Evolutionary conservation across 1,140 invertebrate genomes (phyloP).

Genomic region (Coboldia fuscipes): DNA sequence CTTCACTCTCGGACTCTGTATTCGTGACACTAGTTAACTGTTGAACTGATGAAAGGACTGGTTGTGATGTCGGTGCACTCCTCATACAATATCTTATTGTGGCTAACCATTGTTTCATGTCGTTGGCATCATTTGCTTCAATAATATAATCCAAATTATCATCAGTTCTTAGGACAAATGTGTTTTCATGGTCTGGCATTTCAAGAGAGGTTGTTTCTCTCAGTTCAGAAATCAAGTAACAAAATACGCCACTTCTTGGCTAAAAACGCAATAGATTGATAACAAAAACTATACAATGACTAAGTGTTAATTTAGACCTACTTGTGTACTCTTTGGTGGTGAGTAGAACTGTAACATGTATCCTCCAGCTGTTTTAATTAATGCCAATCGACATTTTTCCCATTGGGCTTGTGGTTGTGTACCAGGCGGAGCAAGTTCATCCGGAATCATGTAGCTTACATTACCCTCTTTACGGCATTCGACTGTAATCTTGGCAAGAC

Average conservation of each 20-base stretch:
- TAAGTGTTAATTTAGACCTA: background rate
- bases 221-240: conserved; percentile 81
- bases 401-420: conserved; percentile 74
- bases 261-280: conserved; percentile 21
- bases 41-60: background rate
- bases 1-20: too few relatives aligned
- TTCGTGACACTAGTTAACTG: background rate
- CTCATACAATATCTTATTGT: conserved; percentile 70
- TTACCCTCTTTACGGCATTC: conserved; percentile 83
- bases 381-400: conserved; percentile 76
- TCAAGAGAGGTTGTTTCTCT: conserved; percentile 86
- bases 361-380: conserved; percentile 79
- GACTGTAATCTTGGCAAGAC: conserved; percentile 74
- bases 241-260: conserved; percentile 83
- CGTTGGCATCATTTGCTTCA: conserved; percentile 67
- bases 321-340: conserved; percentile 57
- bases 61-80: conserved; percentile 31
- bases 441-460: conserved; percentile 76
- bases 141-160: conserved; percentile 92
- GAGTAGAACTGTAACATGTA: conserved; percentile 93
- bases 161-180: conserved; percentile 87
- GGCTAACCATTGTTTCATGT: conserved; percentile 77
- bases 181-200: conserved; percentile 94
- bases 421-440: conserved; percentile 57
- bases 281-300: background rate